Conservation (phyloP, 2,113 vertebrate species). For the Bufo bufo region DNA sequence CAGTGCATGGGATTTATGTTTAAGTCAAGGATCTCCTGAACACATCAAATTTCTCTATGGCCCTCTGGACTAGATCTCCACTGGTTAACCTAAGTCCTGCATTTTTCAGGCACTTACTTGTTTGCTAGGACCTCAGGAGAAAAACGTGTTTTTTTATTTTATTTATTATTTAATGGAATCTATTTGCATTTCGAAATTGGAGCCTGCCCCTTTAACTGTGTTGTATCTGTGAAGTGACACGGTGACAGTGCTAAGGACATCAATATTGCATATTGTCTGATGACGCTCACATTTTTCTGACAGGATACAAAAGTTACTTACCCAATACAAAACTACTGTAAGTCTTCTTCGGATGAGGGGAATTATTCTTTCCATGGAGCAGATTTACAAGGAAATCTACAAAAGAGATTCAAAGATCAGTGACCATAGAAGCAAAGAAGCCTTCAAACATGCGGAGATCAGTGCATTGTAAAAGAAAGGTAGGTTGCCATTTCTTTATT, state of each 20-base stretch:
- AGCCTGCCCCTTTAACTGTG: slow-evolving; percentile 14
- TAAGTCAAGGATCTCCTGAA: slow-evolving; percentile 54
- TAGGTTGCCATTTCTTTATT: slow-evolving; percentile 44
- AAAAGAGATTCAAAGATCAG: slow-evolving; percentile 41
- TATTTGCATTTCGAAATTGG: slow-evolving; percentile 19
- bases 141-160: background rate
- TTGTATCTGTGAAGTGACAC: slow-evolving; percentile 14
- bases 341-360: slow-evolving; percentile 50
- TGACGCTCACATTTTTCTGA: slow-evolving; percentile 50
- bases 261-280: slow-evolving; percentile 37
- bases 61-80: slow-evolving; percentile 40
- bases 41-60: slow-evolving; percentile 35
- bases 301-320: slow-evolving; percentile 47
- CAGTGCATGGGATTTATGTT: slow-evolving; percentile 53
- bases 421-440: slow-evolving; percentile 41
- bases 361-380: slow-evolving; percentile 60
- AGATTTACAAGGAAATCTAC: slow-evolving; percentile 53
- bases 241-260: slow-evolving; percentile 40
- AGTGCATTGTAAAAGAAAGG: slow-evolving; percentile 59
- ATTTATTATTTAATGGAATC: background rate
- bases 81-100: slow-evolving; percentile 46
- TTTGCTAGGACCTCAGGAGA: slow-evolving; percentile 24
- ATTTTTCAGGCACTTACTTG: slow-evolving; percentile 50
- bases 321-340: background rate
- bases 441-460: slow-evolving; percentile 51